Evolutionary conservation across 2,888 invertebrate species (phyloP), one percentile per base, ranked within the genome.

Genomic region (Gonocerus acuteangulatus): DNA sequence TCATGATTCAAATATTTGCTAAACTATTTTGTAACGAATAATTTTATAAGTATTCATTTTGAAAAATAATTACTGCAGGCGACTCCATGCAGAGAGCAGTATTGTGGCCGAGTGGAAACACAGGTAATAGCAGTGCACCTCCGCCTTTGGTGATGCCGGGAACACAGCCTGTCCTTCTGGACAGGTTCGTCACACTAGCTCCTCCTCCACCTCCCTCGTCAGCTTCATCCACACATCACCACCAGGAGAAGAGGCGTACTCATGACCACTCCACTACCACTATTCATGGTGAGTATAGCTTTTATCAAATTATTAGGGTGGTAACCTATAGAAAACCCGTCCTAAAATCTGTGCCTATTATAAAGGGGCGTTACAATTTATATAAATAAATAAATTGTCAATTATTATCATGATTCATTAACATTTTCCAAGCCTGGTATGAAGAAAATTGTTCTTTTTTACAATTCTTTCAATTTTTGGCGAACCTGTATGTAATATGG

Each of bases 81-180:
- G 82, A 82, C 71, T 85, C 85, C 70, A 76, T 86, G 66, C 85
- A 85, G 66, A 85, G 86, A 72, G 80, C 86, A 0, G 83, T 87
- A 47, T 82, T 87, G 18, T 87, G 86, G 86, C 86, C 86, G 39
- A 78, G 78, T 70, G 39, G 54, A 39, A 54, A 36, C 32, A 45
- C 45, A 18, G 71, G 71, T 61, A 70, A 71, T 47, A 71, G 71
- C 62, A 70, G 71, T 61, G 73, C 71, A 19, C 73, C 73, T n/a
- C 75, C 76, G 57, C 73, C 69, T 64, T 62, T 61, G 32, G 77
- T 77, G 57, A 72, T 78, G 71, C 79, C 82, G n/a, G 81, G 80
- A 2, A 77, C 78, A 1, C 71, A 77, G 1, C 79, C 79, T 1
- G 61, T 62, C 42, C 48, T 67, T 69, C 71, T 34, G 18, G 65